Evolutionary conservation across 2,113 vertebrate genomes (phyloP), one percentile per base, ranked within the genome.

Genomic region (Mastomys natalensis): DNA sequence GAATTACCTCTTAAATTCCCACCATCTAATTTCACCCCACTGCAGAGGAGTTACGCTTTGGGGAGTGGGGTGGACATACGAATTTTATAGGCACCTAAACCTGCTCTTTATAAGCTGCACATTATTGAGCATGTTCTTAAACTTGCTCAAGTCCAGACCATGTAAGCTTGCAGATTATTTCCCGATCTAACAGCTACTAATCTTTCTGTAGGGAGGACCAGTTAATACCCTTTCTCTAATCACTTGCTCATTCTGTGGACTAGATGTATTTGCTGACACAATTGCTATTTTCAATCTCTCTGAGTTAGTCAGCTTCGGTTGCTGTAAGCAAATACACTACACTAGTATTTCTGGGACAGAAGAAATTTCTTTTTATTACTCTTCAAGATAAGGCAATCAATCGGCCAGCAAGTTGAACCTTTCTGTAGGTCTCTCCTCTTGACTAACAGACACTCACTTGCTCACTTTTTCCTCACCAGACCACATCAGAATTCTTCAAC

Each of bases 221-320:
- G 5, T 24, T 7, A 21, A 12, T 48, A 7, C 0, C 21, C 26
- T 11, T 9, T 62, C 51, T 62, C 19, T 2, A 77, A 26, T 2
- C 5, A 9, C 80, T 51, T 4, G 19, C 11, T 55, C 3, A 45
- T 55, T 0, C 40, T 66, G 2, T 12, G 29, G 10, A 34, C 13
- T 62, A 24, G 4, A 12, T 58, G 48, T 70, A 45, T 34, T 81
- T 62, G 37, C 31, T 43, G 15, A 93, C 37, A 40, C 87, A 4
- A 43, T 53, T 43, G 24, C n/a, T 72, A 0, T 53, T 48, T 58
- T 55, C 29, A 53, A 10, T 86, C 5, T 87, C 5, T 64, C 62
- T 13, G 10, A 51, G 80, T 70, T 60, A 89, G 62, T 90, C 37
- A 87, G 21, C 24, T 81, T 40, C 6, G 0, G 6, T 78, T 95